Evolutionary conservation across 2,888 invertebrate genomes (phyloP), one percentile per base, ranked within the genome.

Genomic region (Halictus ligatus): DNA sequence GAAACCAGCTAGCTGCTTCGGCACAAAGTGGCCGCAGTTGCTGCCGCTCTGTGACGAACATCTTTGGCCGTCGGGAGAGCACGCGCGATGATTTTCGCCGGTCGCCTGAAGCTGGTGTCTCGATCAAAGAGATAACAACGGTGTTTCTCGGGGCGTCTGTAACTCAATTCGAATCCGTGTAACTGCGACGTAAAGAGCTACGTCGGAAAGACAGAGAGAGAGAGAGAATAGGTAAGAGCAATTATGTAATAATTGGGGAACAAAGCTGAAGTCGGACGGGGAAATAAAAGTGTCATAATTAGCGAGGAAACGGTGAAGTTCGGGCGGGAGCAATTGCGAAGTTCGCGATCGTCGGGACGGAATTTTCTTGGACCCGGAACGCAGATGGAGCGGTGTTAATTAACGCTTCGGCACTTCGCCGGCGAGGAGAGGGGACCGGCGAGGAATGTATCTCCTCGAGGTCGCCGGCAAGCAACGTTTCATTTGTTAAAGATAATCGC

Each of bases 401-500:
- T 79, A 75, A 79, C 72, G 78, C 71, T 78, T 78, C 84, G 40
- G 35, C 74, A 40, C 58, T 58, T 25, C 15, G 18, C n/a, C 29
- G 7, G 58, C n/a, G 12, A n/a, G n/a, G n/a, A 12, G 54, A 54
- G 54, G 4, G 3, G n/a, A 0, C 1, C 1, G 8, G 12, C 10
- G n/a, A n/a, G 58, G 21, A 64, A 71, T 40, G 74, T 84, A 74
- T 77, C 73, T 50, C 43, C 35, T 29, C 1, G 43, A 40, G 35
- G 40, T 10, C 40, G 35, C 35, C 35, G 67, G 10, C 46, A 12
- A 35, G 43, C 67, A 84, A 77, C 85, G 74, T 64, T 77, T 85
- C 74, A 48, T 85, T 86, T 80, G 75, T 85, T 78, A 80, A 89
- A 82, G 79, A 84, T 88, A 84, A 88, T 89, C 84, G 67, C 48